Percentiles rank a stretch among this genome's conserved stretches.
These are phyloP conservation scores for Gallinago solitaria DNA, from an alignment of 2,797 vertebrate species.

Conservation along the genomic window DNA sequence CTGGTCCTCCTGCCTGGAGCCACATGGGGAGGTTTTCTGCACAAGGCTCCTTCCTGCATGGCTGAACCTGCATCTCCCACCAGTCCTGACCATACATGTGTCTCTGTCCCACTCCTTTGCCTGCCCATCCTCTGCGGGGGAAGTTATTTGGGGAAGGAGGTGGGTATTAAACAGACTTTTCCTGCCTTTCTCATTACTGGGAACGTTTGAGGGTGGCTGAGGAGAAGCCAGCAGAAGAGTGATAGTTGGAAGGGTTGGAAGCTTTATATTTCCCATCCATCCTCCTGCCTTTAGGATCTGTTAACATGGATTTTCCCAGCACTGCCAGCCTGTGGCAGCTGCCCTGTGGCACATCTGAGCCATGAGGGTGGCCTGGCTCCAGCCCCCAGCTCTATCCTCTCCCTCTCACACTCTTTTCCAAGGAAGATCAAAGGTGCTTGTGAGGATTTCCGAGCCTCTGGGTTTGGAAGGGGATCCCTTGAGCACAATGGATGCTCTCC, in stretches of 20 bases:
- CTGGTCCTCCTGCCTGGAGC: fast-evolving
- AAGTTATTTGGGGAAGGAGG: neutral
- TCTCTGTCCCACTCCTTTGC: neutral
- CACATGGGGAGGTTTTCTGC: neutral
- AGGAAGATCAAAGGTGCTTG: neutral
- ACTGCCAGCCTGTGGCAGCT: neutral
- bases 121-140: neutral
- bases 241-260: neutral
- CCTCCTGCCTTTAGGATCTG: neutral
- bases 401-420: neutral
- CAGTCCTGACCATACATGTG: fast-evolving
- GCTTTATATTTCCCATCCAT: neutral
- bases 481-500: neutral
- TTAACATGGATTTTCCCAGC: neutral
- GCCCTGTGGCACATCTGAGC: neutral
- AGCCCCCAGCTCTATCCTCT: neutral
- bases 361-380: neutral
- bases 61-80: neutral
- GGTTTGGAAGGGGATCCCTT: neutral
- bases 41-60: neutral
- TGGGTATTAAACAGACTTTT: neutral
- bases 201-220: neutral
- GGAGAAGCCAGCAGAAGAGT: neutral
- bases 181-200: neutral
- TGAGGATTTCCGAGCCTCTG: neutral